Conservation (phyloP, 2,113 vertebrate species). For the Heloderma charlesbogerti region DNA sequence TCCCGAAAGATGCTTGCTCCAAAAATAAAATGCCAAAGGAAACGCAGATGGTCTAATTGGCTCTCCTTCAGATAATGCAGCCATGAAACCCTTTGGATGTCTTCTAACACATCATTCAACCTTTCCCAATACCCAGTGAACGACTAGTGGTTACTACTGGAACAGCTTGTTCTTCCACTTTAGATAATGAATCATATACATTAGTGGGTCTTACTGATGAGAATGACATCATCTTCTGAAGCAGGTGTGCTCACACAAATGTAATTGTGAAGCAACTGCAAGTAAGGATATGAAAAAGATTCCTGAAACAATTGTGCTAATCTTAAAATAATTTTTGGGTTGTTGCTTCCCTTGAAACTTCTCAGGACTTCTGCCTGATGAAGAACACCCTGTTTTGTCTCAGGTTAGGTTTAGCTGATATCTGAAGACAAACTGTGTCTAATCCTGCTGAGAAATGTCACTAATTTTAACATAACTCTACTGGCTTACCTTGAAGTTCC, state of each 20-base stretch:
- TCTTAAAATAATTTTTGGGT: neutral
- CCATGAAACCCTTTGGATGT: neutral
- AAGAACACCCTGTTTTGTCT: neutral
- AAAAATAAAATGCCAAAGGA: neutral
- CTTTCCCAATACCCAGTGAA: neutral
- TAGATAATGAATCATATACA: neutral
- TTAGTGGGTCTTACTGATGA: neutral
- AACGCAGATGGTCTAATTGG: neutral
- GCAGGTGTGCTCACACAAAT: neutral
- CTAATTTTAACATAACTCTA: neutral
- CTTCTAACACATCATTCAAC: neutral
- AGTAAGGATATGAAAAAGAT: neutral
- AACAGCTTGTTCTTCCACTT: neutral
- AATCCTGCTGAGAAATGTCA: neutral
- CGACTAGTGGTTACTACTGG: neutral
- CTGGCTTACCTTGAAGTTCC: neutral
- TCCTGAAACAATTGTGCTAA: neutral
- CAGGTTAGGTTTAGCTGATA: neutral
- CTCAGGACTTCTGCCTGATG: neutral
- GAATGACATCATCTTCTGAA: neutral
- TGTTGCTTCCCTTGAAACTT: neutral
- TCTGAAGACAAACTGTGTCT: neutral
- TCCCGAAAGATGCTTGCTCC: neutral
- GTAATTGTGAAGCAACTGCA: neutral
- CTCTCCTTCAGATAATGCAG: neutral